phyloP scores from a whole-genome alignment of 2,888 invertebrate genomes.

The Caenorhabditis zanzibari region DNA sequence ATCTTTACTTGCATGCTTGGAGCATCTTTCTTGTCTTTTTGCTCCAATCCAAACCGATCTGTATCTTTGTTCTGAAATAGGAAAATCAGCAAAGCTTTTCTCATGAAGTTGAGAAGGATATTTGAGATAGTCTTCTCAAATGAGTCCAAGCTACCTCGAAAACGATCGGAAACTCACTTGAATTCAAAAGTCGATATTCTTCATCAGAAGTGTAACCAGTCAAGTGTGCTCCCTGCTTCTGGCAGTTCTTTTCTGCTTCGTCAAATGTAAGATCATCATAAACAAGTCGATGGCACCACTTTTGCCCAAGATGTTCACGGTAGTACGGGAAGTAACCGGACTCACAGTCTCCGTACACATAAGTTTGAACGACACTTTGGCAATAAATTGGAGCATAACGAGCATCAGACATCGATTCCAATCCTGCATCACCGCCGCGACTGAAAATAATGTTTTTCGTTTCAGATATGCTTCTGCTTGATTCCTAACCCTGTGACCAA shows the following conservation, averaged over 20 bases:
- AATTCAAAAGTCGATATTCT: too few species aligned
- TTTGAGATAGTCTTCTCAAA: too few species aligned
- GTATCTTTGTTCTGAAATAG: too few species aligned
- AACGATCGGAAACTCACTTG: too few species aligned
- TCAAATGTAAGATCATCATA: too few species aligned
- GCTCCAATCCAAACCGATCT: background rate
- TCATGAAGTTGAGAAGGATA: too few species aligned
- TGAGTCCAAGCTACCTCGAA: too few species aligned
- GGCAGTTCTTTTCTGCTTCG: too few species aligned
- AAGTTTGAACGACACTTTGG: background rate
- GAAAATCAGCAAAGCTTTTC: too few species aligned
- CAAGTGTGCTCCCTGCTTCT: too few species aligned
- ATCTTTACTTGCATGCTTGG: too few species aligned
- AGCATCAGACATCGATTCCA: constrained; percentile 34
- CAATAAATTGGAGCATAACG: constrained; percentile 34
- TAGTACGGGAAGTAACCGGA: background rate
- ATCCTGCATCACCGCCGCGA: background rate
- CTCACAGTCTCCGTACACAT: background rate
- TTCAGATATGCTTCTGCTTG: background rate
- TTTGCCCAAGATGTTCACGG: background rate
- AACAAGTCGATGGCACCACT: constrained; percentile 44
- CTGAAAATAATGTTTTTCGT: background rate
- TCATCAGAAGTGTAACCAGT: too few species aligned
- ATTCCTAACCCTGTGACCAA: background rate
- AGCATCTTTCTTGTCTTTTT: background rate